Conservation (phyloP, 2,797 vertebrate genomes). For the Betta splendens region DNA sequence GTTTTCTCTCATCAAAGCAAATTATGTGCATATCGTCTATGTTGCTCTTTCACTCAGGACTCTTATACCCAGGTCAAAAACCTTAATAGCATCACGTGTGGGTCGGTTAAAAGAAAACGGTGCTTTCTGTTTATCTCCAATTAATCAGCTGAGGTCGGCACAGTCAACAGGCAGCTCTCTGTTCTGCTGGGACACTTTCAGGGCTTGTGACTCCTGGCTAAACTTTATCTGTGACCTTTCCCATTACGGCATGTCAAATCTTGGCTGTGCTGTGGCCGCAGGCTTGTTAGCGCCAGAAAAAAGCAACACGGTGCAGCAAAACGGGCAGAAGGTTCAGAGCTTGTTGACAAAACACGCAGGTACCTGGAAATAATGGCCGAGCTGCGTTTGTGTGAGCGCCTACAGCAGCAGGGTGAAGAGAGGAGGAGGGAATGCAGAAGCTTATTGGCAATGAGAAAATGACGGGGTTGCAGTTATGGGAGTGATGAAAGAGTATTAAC, state of each 20-base stretch:
- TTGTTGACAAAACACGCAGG: slow-evolving; percentile 48
- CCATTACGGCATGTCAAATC: not conserved
- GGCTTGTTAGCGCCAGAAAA: not conserved
- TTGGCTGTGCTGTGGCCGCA: not conserved
- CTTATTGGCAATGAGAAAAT: too few relatives aligned
- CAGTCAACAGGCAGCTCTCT: not conserved
- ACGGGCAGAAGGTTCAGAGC: not conserved
- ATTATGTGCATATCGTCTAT: accelerated
- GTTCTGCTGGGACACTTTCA: not conserved
- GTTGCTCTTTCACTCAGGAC: not conserved
- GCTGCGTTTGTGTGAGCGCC: not conserved
- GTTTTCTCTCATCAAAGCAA: not conserved
- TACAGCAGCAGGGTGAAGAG: not conserved
- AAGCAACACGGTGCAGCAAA: not conserved
- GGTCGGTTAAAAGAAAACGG: not conserved
- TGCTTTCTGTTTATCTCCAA: not conserved
- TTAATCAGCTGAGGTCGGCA: not conserved
- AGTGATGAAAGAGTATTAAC: too few relatives aligned
- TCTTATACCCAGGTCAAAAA: too few relatives aligned
- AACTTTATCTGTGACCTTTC: slow-evolving; percentile 1
- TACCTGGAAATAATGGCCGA: not conserved
- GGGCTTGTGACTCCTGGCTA: not conserved
- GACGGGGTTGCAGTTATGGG: too few relatives aligned
- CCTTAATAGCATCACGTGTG: too few relatives aligned
- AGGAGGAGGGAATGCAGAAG: too few relatives aligned